These are phyloP conservation scores for Melikaiella ostensackeni DNA, from an alignment of 2,888 invertebrate genomes.

Conservation along the genomic window DNA sequence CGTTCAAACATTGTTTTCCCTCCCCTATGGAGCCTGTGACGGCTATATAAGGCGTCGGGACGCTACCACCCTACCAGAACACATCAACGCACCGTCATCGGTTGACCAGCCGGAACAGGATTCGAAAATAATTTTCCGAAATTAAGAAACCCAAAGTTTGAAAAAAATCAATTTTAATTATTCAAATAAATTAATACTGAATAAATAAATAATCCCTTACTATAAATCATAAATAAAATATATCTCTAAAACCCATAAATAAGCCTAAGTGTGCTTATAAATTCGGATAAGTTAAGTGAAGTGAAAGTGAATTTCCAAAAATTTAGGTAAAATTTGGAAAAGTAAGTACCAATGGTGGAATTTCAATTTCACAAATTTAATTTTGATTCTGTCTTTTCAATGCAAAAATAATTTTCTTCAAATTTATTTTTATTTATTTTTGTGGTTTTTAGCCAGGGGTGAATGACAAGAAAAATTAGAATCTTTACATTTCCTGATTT, in stretches of 20 bases:
- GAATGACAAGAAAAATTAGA: no score
- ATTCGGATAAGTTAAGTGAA: constrained; percentile 1
- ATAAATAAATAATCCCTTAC: not conserved
- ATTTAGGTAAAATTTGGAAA: not conserved
- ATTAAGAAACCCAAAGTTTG: not conserved
- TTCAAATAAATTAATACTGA: not conserved
- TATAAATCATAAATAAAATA: not conserved
- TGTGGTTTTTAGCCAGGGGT: no score
- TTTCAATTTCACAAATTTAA: not conserved
- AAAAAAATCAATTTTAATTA: not conserved
- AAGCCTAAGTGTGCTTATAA: no score
- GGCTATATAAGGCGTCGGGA: constrained; percentile 20
- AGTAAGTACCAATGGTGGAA: not conserved
- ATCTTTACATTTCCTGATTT: no score
- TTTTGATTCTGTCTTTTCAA: not conserved
- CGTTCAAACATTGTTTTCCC: not conserved
- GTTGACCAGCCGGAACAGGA: not conserved
- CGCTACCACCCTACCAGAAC: not conserved
- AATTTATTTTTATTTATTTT: not conserved
- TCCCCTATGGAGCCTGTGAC: constrained; percentile 13
- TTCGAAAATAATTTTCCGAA: not conserved
- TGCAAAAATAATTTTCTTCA: not conserved
- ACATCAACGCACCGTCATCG: constrained; percentile 41
- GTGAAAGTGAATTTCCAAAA: not conserved
- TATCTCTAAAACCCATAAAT: not conserved